Percentiles rank a stretch among this genome's conserved stretches.
phyloP scores from a whole-genome alignment of 2,888 invertebrate genomes.

The Galeopsomyia nigrocyanea region DNA sequence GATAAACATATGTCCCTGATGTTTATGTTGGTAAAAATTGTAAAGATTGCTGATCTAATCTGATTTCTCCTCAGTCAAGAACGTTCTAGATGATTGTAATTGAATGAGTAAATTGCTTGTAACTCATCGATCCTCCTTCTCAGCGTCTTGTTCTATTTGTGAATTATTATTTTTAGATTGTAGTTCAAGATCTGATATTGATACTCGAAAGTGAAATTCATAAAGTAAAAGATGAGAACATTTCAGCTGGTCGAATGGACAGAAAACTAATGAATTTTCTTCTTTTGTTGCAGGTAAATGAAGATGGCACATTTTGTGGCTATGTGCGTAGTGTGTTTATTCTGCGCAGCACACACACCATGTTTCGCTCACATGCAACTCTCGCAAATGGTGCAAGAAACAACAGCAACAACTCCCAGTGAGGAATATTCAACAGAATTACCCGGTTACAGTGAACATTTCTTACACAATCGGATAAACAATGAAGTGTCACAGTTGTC shows the following conservation, averaged over 20 bases:
- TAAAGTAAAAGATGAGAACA: no score
- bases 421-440: conserved; percentile 46
- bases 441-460: conserved; percentile 47
- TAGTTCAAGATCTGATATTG: no score
- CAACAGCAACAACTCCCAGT: conserved; percentile 19
- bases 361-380: conserved; percentile 80
- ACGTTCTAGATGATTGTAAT: no score
- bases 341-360: conserved; percentile 82
- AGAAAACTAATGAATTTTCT: conserved; percentile 6
- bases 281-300: conserved; percentile 49
- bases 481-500: conserved; percentile 49
- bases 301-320: conserved; percentile 77
- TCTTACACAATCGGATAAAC: conserved; percentile 51
- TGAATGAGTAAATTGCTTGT: no score
- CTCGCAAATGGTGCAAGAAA: conserved; percentile 41
- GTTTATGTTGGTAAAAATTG: neutral
- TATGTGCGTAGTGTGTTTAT: conserved; percentile 86
- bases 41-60: conserved; percentile 19
- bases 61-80: neutral
- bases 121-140: no score
- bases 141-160: no score
- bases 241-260: no score
- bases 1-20: no score
- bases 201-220: no score
- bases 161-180: no score